Percentiles rank a stretch among this genome's conserved stretches.
These are phyloP conservation scores for Anguilla obscura DNA, from an alignment of 2,797 vertebrate species.

Conservation along the genomic window DNA sequence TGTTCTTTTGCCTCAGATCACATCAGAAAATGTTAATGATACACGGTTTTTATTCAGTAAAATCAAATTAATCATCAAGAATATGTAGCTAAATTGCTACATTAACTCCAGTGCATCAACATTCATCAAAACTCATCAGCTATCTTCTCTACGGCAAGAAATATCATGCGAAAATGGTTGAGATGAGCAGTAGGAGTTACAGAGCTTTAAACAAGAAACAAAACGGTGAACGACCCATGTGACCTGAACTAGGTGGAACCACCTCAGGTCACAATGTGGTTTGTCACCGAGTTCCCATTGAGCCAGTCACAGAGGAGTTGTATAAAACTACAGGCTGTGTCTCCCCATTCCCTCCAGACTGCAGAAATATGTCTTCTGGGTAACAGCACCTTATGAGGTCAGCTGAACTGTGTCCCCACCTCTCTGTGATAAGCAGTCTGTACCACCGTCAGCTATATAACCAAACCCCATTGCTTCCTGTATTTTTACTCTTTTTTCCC, in stretches of 20 bases:
- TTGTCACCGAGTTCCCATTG: neutral
- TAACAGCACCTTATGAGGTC: neutral
- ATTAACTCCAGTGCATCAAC: neutral
- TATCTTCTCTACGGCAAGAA: neutral
- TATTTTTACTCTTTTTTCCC: neutral
- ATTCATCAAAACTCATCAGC: neutral
- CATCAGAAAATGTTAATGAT: neutral
- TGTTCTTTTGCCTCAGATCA: neutral
- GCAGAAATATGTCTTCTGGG: neutral
- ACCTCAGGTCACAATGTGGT: neutral
- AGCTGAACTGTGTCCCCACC: neutral
- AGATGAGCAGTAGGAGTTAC: neutral
- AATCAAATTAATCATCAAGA: neutral
- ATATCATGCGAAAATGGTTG: neutral
- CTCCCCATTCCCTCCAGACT: neutral
- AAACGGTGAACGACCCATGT: neutral
- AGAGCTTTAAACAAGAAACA: neutral
- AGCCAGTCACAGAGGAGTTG: neutral
- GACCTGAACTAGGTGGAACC: neutral
- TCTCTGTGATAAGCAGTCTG: neutral
- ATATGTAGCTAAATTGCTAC: conserved; percentile 1
- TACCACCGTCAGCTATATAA: neutral
- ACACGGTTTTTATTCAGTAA: neutral
- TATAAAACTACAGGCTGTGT: neutral
- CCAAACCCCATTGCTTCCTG: neutral